Conservation (phyloP, 2,888 invertebrate genomes). For the Mongoloraphidia duomilia region DNA sequence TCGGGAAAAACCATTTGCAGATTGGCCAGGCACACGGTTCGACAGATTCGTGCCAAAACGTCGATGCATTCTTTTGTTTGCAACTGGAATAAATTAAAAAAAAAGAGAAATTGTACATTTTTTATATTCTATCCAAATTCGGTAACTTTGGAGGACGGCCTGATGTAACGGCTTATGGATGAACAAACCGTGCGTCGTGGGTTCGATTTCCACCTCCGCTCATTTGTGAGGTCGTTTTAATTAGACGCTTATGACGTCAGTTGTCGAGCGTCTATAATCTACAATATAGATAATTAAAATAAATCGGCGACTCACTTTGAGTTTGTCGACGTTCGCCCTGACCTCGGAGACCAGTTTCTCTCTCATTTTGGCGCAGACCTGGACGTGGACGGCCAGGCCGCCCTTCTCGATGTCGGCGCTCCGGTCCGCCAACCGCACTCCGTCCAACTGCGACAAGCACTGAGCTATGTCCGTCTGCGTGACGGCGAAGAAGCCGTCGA, state of each 20-base stretch:
- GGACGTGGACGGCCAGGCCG: slow-evolving; percentile 53
- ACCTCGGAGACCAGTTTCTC: slow-evolving; percentile 70
- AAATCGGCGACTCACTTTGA: slow-evolving; percentile 40
- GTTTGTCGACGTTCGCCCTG: slow-evolving; percentile 54
- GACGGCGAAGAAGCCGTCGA: slow-evolving; percentile 57
- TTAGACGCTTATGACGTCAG: too few species aligned
- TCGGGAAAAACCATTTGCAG: slow-evolving; percentile 70
- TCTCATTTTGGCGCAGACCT: slow-evolving; percentile 67
- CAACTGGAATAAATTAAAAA: slow-evolving; percentile 35
- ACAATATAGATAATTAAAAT: too few species aligned
- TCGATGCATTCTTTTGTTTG: slow-evolving; percentile 55
- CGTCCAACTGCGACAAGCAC: slow-evolving; percentile 41
- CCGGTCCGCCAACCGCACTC: slow-evolving; percentile 46
- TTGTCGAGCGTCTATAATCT: too few species aligned
- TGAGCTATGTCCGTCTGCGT: slow-evolving; percentile 48
- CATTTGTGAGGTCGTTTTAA: too few species aligned
- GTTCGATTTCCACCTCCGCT: too few species aligned
- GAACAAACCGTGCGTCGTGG: too few species aligned
- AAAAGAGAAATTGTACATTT: too few species aligned
- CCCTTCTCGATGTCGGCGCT: slow-evolving; percentile 36
- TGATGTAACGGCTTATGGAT: too few species aligned
- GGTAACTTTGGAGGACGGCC: too few species aligned
- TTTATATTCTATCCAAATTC: too few species aligned
- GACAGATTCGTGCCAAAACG: slow-evolving; percentile 59
- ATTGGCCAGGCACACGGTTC: slow-evolving; percentile 63